phyloP scores from a whole-genome alignment of 2,888 invertebrate species.

The Xestia c-nigrum region DNA sequence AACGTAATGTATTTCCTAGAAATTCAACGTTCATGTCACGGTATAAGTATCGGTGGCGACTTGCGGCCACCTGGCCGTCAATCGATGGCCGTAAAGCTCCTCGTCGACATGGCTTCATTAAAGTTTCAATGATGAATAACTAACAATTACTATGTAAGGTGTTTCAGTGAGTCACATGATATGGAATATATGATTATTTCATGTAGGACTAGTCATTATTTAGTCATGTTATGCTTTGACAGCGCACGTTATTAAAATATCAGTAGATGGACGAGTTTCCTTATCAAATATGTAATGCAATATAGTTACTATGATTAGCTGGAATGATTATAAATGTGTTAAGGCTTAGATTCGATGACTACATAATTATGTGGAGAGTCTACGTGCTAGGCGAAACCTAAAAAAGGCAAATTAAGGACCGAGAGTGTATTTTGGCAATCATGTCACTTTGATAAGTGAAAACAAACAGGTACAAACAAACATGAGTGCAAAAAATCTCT shows the following conservation, averaged over 20 bases:
- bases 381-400: background rate
- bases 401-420: background rate
- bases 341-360: background rate
- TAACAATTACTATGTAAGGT: constrained; percentile 9
- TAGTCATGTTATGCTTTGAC: constrained; percentile 9
- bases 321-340: background rate
- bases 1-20: constrained; percentile 24
- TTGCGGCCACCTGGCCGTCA: constrained; percentile 46
- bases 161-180: constrained; percentile 10
- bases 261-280: background rate
- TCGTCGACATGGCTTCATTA: constrained; percentile 34
- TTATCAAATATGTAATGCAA: constrained; percentile 8
- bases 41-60: no score
- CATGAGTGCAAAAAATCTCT: constrained; percentile 16
- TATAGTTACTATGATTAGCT: background rate
- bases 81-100: constrained; percentile 14
- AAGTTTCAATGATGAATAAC: constrained; percentile 38
- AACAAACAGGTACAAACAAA: background rate
- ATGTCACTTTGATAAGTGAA: background rate
- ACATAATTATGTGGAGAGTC: background rate
- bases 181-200: constrained; percentile 13
- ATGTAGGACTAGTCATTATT: constrained; percentile 11
- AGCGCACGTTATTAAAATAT: constrained; percentile 14
- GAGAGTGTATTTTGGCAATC: background rate
- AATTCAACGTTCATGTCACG: constrained; percentile 8